Evolutionary conservation across 1,140 invertebrate species (phyloP).

Genomic region (Odontomachus brunneus): DNA sequence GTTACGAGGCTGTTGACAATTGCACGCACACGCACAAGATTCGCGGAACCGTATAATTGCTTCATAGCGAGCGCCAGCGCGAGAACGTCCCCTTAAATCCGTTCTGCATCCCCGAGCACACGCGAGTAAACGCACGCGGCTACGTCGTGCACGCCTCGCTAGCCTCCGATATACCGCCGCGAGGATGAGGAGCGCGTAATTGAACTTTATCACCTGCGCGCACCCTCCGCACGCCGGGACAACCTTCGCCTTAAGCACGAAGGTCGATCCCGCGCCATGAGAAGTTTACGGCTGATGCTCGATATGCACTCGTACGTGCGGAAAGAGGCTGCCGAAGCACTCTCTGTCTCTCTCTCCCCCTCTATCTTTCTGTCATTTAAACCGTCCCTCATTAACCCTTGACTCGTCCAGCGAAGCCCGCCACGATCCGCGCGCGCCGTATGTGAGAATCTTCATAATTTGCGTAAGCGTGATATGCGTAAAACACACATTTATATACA

Average conservation of each 20-base stretch:
- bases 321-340: background rate
- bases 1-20: slow-evolving; percentile 77
- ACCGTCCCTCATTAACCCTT: slow-evolving; percentile 1
- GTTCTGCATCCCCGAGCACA: slow-evolving; percentile 67
- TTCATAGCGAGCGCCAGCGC: slow-evolving; percentile 69
- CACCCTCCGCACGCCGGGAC: slow-evolving; percentile 10
- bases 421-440: background rate
- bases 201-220: slow-evolving; percentile 73
- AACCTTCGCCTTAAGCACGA: slow-evolving; percentile 44
- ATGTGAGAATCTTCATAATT: background rate
- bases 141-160: background rate
- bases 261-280: slow-evolving; percentile 9
- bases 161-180: slow-evolving; percentile 18
- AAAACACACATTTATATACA: too few relatives aligned
- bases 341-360: background rate
- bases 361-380: background rate
- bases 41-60: slow-evolving; percentile 80
- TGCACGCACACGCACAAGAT: slow-evolving; percentile 53
- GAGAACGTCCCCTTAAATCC: slow-evolving; percentile 65
- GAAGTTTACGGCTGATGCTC: slow-evolving; percentile 29
- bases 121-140: slow-evolving; percentile 17
- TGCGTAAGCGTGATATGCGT: too few relatives aligned
- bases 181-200: slow-evolving; percentile 65
- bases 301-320: background rate
- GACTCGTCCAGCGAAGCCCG: background rate